Percentiles rank a stretch among this genome's conserved stretches.
phyloP scores from a whole-genome alignment of 2,888 invertebrate genomes.

The Spodoptera picta region DNA sequence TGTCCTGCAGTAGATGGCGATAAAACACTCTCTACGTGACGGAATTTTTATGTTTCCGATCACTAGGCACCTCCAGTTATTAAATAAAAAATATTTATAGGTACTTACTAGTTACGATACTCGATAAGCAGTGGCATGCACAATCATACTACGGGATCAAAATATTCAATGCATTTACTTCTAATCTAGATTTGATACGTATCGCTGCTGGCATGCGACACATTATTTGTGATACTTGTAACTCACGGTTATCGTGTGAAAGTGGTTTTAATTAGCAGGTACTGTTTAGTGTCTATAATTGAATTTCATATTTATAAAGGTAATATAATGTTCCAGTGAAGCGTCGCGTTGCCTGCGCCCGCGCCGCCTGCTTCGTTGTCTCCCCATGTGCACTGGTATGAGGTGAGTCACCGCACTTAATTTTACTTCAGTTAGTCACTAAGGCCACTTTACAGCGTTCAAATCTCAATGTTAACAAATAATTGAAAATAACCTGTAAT shows the following conservation, averaged over 20 bases:
- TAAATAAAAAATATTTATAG: conserved; percentile 61
- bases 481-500: no score
- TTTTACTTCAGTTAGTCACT: conserved; percentile 42
- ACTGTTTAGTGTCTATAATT: conserved; percentile 29
- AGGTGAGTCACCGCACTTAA: conserved; percentile 82
- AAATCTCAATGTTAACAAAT: background rate
- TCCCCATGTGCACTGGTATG: conserved; percentile 82
- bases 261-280: conserved; percentile 43
- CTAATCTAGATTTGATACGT: conserved; percentile 24
- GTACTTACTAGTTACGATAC: background rate
- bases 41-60: conserved; percentile 88
- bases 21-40: conserved; percentile 83
- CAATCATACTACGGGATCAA: conserved; percentile 44
- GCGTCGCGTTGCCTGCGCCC: conserved; percentile 72
- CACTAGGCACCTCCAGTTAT: conserved; percentile 71
- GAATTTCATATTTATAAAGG: conserved; percentile 42
- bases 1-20: conserved; percentile 81
- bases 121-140: conserved; percentile 49
- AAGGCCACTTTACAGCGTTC: conserved; percentile 2
- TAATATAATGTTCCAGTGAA: conserved; percentile 73
- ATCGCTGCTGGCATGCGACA: conserved; percentile 37
- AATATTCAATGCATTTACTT: conserved; percentile 27
- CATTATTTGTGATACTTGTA: conserved; percentile 25
- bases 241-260: conserved; percentile 33
- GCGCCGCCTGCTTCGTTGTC: conserved; percentile 68